Base-by-base conservation (phyloP, 2,113 vertebrate genomes). In the Nibea coibor region DNA sequence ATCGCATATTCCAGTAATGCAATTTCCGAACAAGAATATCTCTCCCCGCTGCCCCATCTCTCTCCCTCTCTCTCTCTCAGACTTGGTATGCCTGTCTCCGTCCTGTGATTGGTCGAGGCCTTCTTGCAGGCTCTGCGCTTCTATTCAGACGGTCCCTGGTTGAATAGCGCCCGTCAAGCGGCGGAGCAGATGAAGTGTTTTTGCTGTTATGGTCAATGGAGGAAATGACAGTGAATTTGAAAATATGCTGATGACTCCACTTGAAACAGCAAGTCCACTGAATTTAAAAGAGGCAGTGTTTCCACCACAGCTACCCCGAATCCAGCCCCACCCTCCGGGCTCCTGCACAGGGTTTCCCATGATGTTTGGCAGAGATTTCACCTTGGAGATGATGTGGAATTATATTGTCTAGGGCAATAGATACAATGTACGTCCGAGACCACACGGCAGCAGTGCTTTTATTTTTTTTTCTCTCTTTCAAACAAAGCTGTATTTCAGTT, bases 211-310 rank as follows among this genome's bases (percentile, higher is more conserved):
- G 75, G 88, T 85, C 93, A 92, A 86, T 91, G 89, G 91, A 89
- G 81, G 82, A 92, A 91, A 90, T 86, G 86, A 87, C 88, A 90
- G 86, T 91, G 84, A 86, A 86, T 93, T 90, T 82, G 76, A 90
- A 93, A 93, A 94, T 90, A 87, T 92, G 90, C 93, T 94, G 93
- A 94, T 93, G 88, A 88, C 85, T 79, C 84, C 79, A 67, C 86
- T 88, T 84, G 56, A 91, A 89, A 89, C 42, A 85, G 84, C 79
- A 61, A 82, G 89, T 85, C 64, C 45, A 73, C 72, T 80, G 89
- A 89, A 87, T 88, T 70, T 84, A 81, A 64, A 87, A 28, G 75
- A 87, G 77, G 56, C 66, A 45, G 80, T 42, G 67, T 81, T 85
- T 85, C 80, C 50, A 75, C 61, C 83, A n/a, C 63, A 43, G 2